Evolutionary conservation across 2,113 vertebrate species (phyloP).

Genomic region (Paracanthobrama guichenoti): DNA sequence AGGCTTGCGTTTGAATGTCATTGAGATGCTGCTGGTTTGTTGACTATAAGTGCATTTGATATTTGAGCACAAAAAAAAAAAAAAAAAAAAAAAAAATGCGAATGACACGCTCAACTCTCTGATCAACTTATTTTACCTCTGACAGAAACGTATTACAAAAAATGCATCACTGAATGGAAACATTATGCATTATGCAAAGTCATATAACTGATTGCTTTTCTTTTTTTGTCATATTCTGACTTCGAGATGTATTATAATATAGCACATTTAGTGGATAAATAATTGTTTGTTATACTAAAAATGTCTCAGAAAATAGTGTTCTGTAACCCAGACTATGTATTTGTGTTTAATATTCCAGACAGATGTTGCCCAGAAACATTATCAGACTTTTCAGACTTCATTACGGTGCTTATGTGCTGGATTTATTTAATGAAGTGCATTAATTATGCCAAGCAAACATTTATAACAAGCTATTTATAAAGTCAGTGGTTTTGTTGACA

Average conservation of each 20-base stretch:
- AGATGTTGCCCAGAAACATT: background rate
- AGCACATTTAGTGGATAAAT: background rate
- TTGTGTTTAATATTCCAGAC: background rate
- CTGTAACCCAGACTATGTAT: background rate
- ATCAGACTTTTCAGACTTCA: background rate
- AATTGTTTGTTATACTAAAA: background rate
- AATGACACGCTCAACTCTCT: background rate
- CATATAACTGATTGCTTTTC: background rate
- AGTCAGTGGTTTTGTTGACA: background rate
- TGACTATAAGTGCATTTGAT: background rate
- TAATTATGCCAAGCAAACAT: background rate
- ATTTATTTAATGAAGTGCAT: background rate
- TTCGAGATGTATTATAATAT: background rate
- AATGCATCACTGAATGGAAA: background rate
- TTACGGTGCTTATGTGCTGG: background rate
- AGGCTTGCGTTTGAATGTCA: background rate
- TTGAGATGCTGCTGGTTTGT: background rate
- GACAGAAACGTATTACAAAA: background rate
- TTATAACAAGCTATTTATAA: background rate
- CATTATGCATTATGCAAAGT: background rate
- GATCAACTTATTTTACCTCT: background rate
- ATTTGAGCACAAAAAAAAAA: conserved; percentile 1
- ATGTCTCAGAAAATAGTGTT: background rate
- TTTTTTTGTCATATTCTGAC: background rate
- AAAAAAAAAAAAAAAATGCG: too few relatives aligned